Percentiles rank a stretch among this genome's conserved stretches.
Evolutionary conservation across 2,888 invertebrate genomes (phyloP).

Genomic region (Drosophila prostipennis): DNA sequence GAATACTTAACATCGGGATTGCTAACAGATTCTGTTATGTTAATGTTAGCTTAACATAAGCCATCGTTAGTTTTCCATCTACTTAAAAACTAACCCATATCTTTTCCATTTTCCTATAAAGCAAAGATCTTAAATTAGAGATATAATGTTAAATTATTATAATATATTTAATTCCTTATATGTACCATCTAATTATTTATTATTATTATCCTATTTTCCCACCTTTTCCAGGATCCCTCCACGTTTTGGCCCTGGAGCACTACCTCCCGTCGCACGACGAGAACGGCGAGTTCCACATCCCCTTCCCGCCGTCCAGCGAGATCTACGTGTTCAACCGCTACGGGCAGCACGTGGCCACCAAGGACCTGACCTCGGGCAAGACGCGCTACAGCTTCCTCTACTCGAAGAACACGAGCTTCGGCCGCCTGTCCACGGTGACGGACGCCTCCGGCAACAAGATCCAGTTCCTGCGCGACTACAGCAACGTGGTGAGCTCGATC

Average conservation of each 20-base stretch:
- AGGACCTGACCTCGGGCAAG: conserved; percentile 97
- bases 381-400: conserved; percentile 97
- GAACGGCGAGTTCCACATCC: conserved; percentile 96
- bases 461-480: conserved; percentile 95
- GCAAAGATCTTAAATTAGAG: too few relatives aligned
- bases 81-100: too few relatives aligned
- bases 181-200: too few relatives aligned
- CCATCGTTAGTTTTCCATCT: too few relatives aligned
- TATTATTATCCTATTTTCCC: too few relatives aligned
- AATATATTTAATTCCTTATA: too few relatives aligned
- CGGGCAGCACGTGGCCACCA: conserved; percentile 98
- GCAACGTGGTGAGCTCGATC: conserved; percentile 95
- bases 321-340: conserved; percentile 96
- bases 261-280: conserved; percentile 94
- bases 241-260: conserved; percentile 93
- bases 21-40: too few relatives aligned
- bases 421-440: conserved; percentile 95
- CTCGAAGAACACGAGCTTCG: conserved; percentile 98
- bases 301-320: conserved; percentile 96
- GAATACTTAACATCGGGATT: too few relatives aligned
- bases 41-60: too few relatives aligned
- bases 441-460: conserved; percentile 97
- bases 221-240: conserved; percentile 87
- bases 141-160: too few relatives aligned
- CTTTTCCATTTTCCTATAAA: too few relatives aligned